A percentile compares a stretch with the other conserved stretches of the same genome.
Evolutionary conservation across 2,113 vertebrate species (phyloP).

Genomic region (Hiodon tergisus): DNA sequence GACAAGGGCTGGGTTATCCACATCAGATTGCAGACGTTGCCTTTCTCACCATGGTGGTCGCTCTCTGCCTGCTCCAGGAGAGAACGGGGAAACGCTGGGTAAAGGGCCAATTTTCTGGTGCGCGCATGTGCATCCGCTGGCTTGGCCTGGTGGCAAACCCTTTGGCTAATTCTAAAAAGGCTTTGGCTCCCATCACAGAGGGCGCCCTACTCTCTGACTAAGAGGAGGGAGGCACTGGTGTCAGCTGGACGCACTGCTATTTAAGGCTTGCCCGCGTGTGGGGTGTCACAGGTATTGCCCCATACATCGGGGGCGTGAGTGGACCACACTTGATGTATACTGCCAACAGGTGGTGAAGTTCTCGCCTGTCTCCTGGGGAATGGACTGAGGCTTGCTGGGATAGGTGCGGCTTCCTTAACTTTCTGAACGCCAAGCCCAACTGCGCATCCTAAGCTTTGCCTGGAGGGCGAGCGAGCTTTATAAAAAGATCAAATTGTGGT

Average conservation of each 20-base stretch:
- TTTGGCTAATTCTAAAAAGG: conserved; percentile 64
- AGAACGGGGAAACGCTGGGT: background rate
- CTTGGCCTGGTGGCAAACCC: conserved; percentile 38
- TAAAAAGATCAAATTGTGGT: conserved; percentile 42
- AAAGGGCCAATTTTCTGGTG: background rate
- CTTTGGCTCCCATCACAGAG: conserved; percentile 48
- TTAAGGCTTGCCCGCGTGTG: conserved; percentile 2
- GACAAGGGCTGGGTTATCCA: conserved; percentile 13
- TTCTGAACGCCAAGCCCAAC: background rate
- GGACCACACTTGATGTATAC: no score
- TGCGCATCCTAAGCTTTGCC: background rate
- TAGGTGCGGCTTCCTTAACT: background rate
- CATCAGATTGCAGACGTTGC: conserved; percentile 7
- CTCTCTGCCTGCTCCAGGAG: background rate
- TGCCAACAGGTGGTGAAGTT: no score
- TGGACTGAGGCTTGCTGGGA: background rate
- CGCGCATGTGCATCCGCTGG: background rate
- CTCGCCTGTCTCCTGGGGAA: no score
- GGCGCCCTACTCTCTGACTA: conserved; percentile 58
- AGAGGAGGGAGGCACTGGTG: conserved; percentile 14
- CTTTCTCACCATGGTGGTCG: conserved; percentile 8
- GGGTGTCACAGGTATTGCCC: background rate
- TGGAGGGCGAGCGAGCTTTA: conserved; percentile 10
- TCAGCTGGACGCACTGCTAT: conserved; percentile 63
- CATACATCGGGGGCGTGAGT: no score